Conservation (phyloP, 2,888 invertebrate genomes). For the Zele albiditarsus region DNA sequence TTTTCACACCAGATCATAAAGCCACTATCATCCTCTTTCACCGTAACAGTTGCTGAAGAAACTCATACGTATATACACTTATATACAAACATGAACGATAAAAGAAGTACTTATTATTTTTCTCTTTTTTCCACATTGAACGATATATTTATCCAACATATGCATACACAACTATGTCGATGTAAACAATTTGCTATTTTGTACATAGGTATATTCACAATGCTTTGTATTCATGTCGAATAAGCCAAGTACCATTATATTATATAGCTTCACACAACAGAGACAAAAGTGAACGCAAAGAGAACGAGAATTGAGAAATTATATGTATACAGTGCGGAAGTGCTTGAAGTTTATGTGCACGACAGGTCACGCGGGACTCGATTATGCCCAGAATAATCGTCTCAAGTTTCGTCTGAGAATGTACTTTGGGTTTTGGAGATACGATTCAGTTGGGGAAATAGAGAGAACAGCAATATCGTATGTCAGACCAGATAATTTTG, state of each 20-base stretch:
- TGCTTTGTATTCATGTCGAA: constrained; percentile 6
- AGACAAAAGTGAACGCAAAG: not conserved
- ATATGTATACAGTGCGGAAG: constrained; percentile 15
- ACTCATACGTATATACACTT: constrained; percentile 9
- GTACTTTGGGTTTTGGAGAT: constrained; percentile 6
- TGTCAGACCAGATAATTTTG: constrained; percentile 42
- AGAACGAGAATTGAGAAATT: not conserved
- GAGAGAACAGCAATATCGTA: constrained; percentile 34
- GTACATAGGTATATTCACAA: not conserved
- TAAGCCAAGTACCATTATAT: not conserved
- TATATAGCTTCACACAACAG: not conserved
- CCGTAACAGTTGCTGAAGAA: constrained; percentile 10
- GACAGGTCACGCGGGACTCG: constrained; percentile 59
- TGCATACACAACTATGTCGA: not conserved
- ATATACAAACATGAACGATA: not conserved
- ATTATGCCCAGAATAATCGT: constrained; percentile 58
- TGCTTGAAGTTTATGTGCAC: constrained; percentile 50
- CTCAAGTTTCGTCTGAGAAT: constrained; percentile 48
- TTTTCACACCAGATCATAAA: constrained; percentile 8
- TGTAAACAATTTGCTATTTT: constrained; percentile 24
- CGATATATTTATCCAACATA: not conserved
- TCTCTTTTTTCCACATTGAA: constrained; percentile 9
- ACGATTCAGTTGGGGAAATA: not conserved
- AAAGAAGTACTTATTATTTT: not conserved
- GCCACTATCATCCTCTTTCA: constrained; percentile 18